Evolutionary conservation across 2,113 vertebrate genomes (phyloP).

Genomic region (Lycaon pictus): DNA sequence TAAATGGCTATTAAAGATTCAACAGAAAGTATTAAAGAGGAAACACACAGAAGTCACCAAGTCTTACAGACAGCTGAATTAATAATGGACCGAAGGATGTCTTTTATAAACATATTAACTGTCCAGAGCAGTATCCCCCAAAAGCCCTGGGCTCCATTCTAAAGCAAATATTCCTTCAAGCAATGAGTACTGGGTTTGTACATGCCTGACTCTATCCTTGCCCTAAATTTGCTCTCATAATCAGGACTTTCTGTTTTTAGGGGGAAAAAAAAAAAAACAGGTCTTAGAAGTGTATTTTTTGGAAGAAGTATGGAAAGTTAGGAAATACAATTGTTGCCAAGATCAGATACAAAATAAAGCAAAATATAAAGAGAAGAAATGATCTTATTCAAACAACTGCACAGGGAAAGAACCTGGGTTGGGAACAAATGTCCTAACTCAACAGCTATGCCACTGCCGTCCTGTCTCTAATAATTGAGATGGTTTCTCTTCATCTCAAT

Average conservation of each 20-base stretch:
- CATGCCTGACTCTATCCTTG: background rate
- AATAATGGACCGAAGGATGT: background rate
- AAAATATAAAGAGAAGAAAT: background rate
- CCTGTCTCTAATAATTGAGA: background rate
- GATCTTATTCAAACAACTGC: background rate
- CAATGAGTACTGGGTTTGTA: background rate
- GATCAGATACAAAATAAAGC: background rate
- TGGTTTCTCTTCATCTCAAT: background rate
- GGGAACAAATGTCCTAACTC: background rate
- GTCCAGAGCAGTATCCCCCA: background rate
- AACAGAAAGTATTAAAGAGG: constrained; percentile 32
- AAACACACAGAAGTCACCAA: background rate
- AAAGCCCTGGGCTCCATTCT: background rate
- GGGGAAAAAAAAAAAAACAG: background rate
- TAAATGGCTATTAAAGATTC: constrained; percentile 60
- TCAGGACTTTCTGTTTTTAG: background rate
- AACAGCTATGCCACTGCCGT: background rate
- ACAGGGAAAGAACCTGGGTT: background rate
- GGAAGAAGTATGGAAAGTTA: background rate
- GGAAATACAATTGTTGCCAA: background rate
- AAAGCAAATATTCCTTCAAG: background rate
- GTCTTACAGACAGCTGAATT: background rate
- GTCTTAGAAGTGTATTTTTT: background rate
- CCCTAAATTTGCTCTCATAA: background rate
- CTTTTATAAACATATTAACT: background rate